Base-by-base conservation (phyloP, 2,888 invertebrate genomes). In the Norana najaformis region DNA sequence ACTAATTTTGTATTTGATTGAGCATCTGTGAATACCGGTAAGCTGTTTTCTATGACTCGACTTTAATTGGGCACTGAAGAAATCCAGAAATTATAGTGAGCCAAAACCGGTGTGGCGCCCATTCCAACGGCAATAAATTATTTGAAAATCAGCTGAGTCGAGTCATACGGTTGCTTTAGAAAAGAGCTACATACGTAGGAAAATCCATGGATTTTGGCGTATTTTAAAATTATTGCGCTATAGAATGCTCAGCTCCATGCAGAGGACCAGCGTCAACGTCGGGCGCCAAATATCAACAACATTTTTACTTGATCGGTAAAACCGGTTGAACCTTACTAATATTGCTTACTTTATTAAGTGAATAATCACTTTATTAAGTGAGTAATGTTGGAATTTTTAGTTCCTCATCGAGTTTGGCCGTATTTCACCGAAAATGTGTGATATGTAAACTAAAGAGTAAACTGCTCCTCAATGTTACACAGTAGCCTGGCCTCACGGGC, bases 181-280 rank as follows among this genome's bases (percentile, higher is more conserved):
- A 41, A 41, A 41, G 41, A 41, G 41, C n/a, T 41, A 41, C 2
- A 18, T 18, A 41, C 18, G 18, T 16, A 16, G n/a, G n/a, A n/a
- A n/a, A n/a, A n/a, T n/a, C n/a, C n/a, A n/a, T n/a, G n/a, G n/a
- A n/a, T 5, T 23, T 47, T 47, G 6, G 8, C 47, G 47, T 11
- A 6, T 41, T 23, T 6, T 47, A 47, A 8, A 0, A 41, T 14
- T 18, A 47, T 47, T 47, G 23, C 47, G 47, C 23, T 69, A 69
- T n/a, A 69, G 69, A n/a, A 69, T 69, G 30, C 8, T n/a, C 69
- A 69, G 30, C 69, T 69, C 30, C 11, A 69, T 1, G 30, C n/a
- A n/a, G 69, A 69, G 69, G n/a, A n/a, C 69, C 69, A 69, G 69
- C 69, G 69, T 69, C 30, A 69, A 69, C 69, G n/a, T 69, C 69